Evolutionary conservation across 2,113 vertebrate species (phyloP), one percentile per base, ranked within the genome.

Genomic region (Siniperca knerii): DNA sequence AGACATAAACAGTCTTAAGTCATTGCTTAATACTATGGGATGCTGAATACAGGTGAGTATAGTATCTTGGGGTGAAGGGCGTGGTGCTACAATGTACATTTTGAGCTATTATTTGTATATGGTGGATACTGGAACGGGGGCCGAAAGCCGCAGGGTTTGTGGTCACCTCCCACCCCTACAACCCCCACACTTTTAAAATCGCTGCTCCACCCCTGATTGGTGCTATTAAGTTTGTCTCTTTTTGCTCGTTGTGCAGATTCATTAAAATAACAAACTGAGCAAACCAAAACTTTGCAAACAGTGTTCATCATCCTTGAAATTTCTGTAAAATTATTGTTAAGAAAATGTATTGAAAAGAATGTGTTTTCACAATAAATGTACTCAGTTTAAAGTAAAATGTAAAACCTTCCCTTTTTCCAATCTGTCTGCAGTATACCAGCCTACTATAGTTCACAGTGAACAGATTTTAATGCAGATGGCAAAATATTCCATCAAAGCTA

Each of bases 191-290:
- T 29, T 29, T 29, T 29, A 29, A 29, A 29, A 29, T 29, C 29
- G 29, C 29, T 29, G 29, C 29, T 29, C 29, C 29, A 29, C 29
- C 29, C 29, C 29, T 29, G 29, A 29, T 29, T 29, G 29, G 29
- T 29, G 29, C 29, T 62, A 52, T 86, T 65, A 55, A 29, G 54
- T 61, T 85, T 76, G 29, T 46, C 78, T 62, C 64, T 80, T 65
- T 58, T 69, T 44, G 18, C 35, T 46, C 16, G 66, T 81, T 78
- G n/a, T 77, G 70, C 70, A 29, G 42, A 72, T 42, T 78, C 55
- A 86, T 89, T 69, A 64, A 60, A 73, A 79, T 78, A 61, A 54
- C 33, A 42, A 65, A 58, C 25, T 35, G 10, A 81, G 15, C 40
- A 62, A 42, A 58, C 9, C 23, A 21, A 54, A 58, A 66, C 25